Base-by-base conservation (phyloP, 2,888 invertebrate genomes). In the Syritta pipiens region DNA sequence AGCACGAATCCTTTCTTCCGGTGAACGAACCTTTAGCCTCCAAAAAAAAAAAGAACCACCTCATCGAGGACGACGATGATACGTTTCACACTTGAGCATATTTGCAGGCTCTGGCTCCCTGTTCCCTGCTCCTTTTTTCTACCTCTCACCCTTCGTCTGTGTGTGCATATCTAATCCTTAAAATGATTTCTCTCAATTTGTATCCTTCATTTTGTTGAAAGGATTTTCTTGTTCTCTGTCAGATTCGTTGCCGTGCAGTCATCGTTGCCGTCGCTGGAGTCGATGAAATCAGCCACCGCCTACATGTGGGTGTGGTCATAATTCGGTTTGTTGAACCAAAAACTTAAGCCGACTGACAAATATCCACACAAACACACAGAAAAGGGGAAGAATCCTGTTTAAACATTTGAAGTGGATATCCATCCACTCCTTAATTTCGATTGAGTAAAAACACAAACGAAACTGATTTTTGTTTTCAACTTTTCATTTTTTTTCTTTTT, bases 161-260 rank as follows among this genome's bases (percentile, higher is more conserved):
- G 30, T 37, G 22, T 53, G 28, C 14, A 44, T 6, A 35, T 46
- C 69, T 69, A 69, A 69, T 76, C 62, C 75, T 62, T 62, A 40
- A 76, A 76, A 76, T 63, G 55, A 69, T 57, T 69, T 76, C 69
- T 60, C 46, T 49, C 68, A 76, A 69, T 69, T 69, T 74, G 59
- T 35, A 60, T 46, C 53, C 30, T 53, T 75, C 60, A 75, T 68
- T 75, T 48, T 42, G 63, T 37, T 63, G 63, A 76, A 76, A 76
- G 63, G 76, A 76, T 69, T 76, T 76, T 57, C 76, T 76, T 76
- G 75, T 76, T 76, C 46, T 69, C 55, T 51, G 49, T 59, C 69
- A 69, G 35, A 30, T 20, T 14, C 14, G 17, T 10, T 40, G 12
- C 17, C 19, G 37, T 37, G 3, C 2, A 6, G 1, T 19, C n/a